Percentiles rank a stretch among this genome's conserved stretches.
Conservation (phyloP, 2,797 vertebrate species). For the Helicolenus hilgendorfi region DNA sequence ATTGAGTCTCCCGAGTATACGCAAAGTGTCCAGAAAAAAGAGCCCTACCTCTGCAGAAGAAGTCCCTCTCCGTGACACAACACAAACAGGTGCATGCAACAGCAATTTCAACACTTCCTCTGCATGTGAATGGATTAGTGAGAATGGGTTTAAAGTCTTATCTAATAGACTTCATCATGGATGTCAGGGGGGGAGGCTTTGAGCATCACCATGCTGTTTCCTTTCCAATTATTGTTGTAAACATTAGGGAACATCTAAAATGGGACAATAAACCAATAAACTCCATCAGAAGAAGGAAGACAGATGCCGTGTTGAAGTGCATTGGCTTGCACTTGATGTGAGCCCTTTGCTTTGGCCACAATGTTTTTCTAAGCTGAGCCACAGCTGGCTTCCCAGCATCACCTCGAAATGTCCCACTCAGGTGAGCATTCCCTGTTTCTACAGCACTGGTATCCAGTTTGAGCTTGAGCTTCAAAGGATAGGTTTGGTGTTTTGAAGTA, state of each 20-base stretch:
- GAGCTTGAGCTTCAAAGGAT: background rate
- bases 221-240: background rate
- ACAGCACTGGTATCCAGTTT: background rate
- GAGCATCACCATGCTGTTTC: background rate
- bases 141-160: slow-evolving; percentile 68
- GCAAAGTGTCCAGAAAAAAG: background rate
- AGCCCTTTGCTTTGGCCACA: background rate
- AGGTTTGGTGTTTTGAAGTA: too few species aligned
- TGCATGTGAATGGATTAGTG: slow-evolving; percentile 63
- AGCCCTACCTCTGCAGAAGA: background rate
- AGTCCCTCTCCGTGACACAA: background rate
- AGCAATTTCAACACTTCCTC: slow-evolving; percentile 34
- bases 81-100: slow-evolving; percentile 6
- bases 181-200: slow-evolving; percentile 35
- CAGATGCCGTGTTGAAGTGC: background rate
- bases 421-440: slow-evolving; percentile 44
- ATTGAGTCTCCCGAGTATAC: background rate
- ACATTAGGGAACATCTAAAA: background rate
- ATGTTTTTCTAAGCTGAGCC: background rate
- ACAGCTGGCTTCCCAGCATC: background rate
- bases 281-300: background rate
- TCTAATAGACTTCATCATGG: slow-evolving; percentile 51
- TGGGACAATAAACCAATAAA: background rate
- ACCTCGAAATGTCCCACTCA: slow-evolving; percentile 36
- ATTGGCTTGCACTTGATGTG: background rate